Conservation (phyloP, 2,797 vertebrate genomes). For the Mormyrus hasselquistii region DNA sequence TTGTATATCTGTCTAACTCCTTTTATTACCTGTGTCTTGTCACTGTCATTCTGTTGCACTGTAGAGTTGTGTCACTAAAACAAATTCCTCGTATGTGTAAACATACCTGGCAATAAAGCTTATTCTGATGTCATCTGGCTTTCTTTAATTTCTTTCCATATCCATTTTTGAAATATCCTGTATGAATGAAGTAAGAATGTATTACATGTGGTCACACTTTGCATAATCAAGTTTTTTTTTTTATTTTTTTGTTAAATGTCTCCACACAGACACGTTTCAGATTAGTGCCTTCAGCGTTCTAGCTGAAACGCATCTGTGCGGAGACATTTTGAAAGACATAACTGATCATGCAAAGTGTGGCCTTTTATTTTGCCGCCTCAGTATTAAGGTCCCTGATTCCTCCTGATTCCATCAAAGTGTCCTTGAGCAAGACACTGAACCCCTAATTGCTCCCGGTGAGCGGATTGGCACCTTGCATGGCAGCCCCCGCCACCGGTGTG, state of each 20-base stretch:
- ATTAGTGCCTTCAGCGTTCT: background rate
- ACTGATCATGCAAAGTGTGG: background rate
- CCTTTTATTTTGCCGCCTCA: background rate
- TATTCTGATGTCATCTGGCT: background rate
- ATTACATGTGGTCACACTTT: background rate
- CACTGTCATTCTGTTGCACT: too few species aligned
- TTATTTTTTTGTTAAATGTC: background rate
- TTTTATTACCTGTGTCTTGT: too few species aligned
- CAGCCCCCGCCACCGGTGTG: too few species aligned
- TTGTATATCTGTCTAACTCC: too few species aligned
- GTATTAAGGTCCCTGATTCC: background rate
- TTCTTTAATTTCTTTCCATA: background rate
- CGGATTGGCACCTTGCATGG: too few species aligned
- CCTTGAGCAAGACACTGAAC: too few species aligned
- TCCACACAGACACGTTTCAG: background rate
- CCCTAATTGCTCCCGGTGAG: too few species aligned
- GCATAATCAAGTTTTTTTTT: background rate
- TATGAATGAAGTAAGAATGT: background rate
- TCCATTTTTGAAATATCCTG: background rate
- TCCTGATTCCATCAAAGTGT: too few species aligned
- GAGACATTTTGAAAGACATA: background rate
- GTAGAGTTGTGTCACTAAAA: too few species aligned
- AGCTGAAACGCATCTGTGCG: background rate
- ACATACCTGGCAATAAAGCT: too few species aligned
- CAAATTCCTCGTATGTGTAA: too few species aligned